Percentiles rank a stretch among this genome's conserved stretches.
Conservation (phyloP, 1,140 invertebrate genomes). For the roundworm (Caenorhabditis elegans) region DNA sequence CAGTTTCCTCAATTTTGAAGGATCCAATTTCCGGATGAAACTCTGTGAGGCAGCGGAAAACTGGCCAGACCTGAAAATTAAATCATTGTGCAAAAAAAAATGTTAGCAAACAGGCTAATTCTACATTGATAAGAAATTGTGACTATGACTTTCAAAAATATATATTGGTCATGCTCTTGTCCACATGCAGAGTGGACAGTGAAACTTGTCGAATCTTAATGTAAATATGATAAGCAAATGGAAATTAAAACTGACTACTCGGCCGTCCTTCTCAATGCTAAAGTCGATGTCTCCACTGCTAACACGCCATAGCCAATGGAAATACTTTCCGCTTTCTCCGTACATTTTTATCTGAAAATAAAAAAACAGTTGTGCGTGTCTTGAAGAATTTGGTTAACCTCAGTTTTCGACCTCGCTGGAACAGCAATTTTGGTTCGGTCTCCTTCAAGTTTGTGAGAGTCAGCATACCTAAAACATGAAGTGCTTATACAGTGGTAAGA, state of each 20-base stretch:
- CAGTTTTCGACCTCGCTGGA: not conserved
- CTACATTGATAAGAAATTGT: not conserved
- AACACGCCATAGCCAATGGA: slow-evolving; percentile 34
- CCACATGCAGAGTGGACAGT: not conserved
- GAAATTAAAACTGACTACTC: slow-evolving; percentile 8
- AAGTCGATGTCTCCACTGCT: slow-evolving; percentile 46
- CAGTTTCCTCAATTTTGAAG: slow-evolving; percentile 39
- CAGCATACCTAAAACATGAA: not conserved
- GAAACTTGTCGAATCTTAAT: not conserved
- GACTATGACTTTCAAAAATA: not conserved
- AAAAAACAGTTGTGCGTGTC: too few relatives aligned
- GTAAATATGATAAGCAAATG: slow-evolving; percentile 13
- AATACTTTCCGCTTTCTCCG: slow-evolving; percentile 20
- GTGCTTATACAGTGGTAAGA: too few relatives aligned
- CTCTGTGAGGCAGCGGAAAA: slow-evolving; percentile 40
- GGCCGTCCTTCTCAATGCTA: slow-evolving; percentile 31
- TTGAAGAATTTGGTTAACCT: not conserved
- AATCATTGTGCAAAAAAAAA: not conserved
- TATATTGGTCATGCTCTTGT: not conserved
- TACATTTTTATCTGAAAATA: slow-evolving; percentile 16
- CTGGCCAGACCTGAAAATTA: slow-evolving; percentile 22
- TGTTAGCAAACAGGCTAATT: not conserved
- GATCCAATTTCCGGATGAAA: slow-evolving; percentile 44
- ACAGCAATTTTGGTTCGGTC: slow-evolving; percentile 24
- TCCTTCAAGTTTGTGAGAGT: slow-evolving; percentile 14